Evolutionary conservation across 2,888 invertebrate species (phyloP).

Genomic region (Drosophila melanosoma): DNA sequence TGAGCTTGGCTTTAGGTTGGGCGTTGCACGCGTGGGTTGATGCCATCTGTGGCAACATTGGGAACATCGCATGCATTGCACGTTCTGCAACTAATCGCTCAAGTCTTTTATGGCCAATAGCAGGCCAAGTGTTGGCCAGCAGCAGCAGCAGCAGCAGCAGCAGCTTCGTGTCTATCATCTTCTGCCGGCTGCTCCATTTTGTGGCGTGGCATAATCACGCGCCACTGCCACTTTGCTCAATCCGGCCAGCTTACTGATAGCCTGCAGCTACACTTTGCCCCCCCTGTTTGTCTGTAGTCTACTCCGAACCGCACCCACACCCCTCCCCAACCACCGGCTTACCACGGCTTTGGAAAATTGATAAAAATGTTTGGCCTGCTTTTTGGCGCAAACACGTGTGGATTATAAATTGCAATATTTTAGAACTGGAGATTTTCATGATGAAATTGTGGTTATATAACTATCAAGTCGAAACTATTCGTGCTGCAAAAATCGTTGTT

Average conservation of each 20-base stretch:
- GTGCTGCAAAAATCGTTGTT: not conserved
- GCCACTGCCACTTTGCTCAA: slow-evolving; percentile 69
- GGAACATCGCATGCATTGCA: slow-evolving; percentile 64
- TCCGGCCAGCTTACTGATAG: slow-evolving; percentile 64
- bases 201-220: slow-evolving; percentile 63
- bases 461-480: not conserved
- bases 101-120: slow-evolving; percentile 73
- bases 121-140: slow-evolving; percentile 12
- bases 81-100: slow-evolving; percentile 80
- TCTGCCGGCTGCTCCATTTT: slow-evolving; percentile 25
- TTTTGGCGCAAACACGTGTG: slow-evolving; percentile 38
- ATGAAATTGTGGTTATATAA: slow-evolving; percentile 8
- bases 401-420: slow-evolving; percentile 68
- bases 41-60: slow-evolving; percentile 29
- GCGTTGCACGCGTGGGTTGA: slow-evolving; percentile 22
- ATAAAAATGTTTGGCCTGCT: slow-evolving; percentile 60
- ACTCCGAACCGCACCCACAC: not conserved
- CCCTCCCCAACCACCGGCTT: not conserved
- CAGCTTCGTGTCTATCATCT: slow-evolving; percentile 51
- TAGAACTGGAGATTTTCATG: slow-evolving; percentile 3
- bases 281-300: not conserved
- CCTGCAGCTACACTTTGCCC: slow-evolving; percentile 18
- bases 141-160: slow-evolving; percentile 24
- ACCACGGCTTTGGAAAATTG: slow-evolving; percentile 53
- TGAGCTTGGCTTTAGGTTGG: slow-evolving; percentile 31